A percentile compares a stretch with the other conserved stretches of the same genome.
phyloP scores from a whole-genome alignment of 1,140 invertebrate genomes.

The Palaemon carinicauda region DNA sequence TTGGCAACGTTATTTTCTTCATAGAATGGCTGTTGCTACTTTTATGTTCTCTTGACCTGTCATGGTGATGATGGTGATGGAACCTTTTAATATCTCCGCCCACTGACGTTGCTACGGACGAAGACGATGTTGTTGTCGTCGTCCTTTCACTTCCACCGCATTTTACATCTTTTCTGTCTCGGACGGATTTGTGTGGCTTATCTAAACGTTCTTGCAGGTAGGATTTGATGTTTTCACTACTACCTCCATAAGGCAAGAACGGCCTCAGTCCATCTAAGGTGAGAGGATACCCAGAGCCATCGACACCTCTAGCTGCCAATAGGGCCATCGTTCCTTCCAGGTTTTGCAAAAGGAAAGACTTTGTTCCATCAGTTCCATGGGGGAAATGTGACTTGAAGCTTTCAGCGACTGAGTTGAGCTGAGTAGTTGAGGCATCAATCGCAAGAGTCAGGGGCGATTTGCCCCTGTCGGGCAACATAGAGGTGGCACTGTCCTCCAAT shows the following conservation, averaged over 20 bases:
- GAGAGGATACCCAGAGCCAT: slow-evolving; percentile 13
- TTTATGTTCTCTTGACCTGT: background rate
- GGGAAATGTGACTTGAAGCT: slow-evolving; percentile 19
- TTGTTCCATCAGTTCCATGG: background rate
- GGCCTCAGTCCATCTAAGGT: background rate
- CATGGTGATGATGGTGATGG: background rate
- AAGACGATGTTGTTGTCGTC: background rate
- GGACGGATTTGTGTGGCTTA: background rate
- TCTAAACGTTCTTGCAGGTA: slow-evolving; percentile 24
- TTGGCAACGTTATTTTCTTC: background rate
- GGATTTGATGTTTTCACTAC: slow-evolving; percentile 9
- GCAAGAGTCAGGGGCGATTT: slow-evolving; percentile 12
- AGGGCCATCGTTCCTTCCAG: slow-evolving; percentile 6
- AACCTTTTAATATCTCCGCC: background rate
- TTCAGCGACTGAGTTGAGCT: slow-evolving; percentile 9
- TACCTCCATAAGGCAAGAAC: slow-evolving; percentile 3
- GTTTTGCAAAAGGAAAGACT: background rate
- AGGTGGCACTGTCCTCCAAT: background rate
- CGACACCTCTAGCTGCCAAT: background rate
- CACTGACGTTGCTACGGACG: background rate
- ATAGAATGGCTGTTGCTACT: background rate
- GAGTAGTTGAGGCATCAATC: background rate
- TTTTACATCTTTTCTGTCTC: slow-evolving; percentile 15
- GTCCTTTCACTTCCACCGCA: background rate
- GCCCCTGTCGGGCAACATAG: slow-evolving; percentile 8